Conservation (phyloP, 2,888 invertebrate genomes). For the Dendrolimus pini region DNA sequence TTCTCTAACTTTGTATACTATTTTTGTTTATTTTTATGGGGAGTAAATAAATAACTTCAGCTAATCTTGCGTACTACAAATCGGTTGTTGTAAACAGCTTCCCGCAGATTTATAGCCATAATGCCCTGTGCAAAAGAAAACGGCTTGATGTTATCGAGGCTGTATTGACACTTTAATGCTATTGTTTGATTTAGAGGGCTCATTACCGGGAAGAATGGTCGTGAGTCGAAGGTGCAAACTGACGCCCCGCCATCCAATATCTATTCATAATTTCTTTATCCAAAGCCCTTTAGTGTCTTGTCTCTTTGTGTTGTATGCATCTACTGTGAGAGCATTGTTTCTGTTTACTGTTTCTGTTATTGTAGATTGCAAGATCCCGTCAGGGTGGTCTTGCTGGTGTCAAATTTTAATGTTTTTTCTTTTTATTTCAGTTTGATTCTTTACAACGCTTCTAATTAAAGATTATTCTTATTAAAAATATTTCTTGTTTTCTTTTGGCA, state of each 20-base stretch:
- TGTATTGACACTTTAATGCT: slow-evolving; percentile 75
- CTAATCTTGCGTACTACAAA: no score
- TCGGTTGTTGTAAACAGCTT: slow-evolving; percentile 1
- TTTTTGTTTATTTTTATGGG: no score
- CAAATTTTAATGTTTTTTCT: no score
- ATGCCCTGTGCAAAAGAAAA: slow-evolving; percentile 69
- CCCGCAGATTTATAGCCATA: slow-evolving; percentile 64
- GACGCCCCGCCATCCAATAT: slow-evolving; percentile 29
- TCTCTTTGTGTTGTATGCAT: neutral
- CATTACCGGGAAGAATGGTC: slow-evolving; percentile 70
- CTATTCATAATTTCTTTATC: slow-evolving; percentile 48
- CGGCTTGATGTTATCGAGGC: slow-evolving; percentile 69
- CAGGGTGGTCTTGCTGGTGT: no score
- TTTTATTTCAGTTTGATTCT: no score
- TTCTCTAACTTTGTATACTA: no score
- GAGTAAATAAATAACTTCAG: no score
- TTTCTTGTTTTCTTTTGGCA: no score
- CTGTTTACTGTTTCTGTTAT: no score
- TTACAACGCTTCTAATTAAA: no score
- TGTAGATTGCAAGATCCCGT: no score
- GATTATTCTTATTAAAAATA: no score
- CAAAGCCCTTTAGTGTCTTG: slow-evolving; percentile 8
- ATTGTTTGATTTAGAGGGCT: slow-evolving; percentile 75
- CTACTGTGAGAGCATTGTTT: neutral
- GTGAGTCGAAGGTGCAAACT: slow-evolving; percentile 50